phyloP scores from a whole-genome alignment of 2,888 invertebrate genomes.

The Leptinotarsa tumamoca region DNA sequence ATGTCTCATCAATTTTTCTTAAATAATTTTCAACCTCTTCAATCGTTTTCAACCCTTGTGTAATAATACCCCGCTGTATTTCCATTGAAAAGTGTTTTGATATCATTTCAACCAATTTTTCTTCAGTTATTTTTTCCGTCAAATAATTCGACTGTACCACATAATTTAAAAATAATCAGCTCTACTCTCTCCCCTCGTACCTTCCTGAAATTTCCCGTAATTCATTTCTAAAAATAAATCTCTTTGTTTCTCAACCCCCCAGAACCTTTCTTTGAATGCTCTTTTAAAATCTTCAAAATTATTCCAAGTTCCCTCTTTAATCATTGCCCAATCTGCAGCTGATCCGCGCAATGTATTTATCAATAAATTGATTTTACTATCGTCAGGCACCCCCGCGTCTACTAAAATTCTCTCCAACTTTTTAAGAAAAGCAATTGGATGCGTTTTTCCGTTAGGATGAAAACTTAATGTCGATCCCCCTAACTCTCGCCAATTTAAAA shows the following conservation, averaged over 20 bases:
- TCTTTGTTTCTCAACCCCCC: slow-evolving; percentile 11
- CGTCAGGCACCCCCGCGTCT: slow-evolving; percentile 26
- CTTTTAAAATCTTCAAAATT: slow-evolving; percentile 4
- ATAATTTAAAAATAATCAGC: slow-evolving; percentile 14
- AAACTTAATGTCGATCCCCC: slow-evolving; percentile 18
- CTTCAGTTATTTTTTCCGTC: background rate
- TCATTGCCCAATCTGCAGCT: slow-evolving; percentile 10
- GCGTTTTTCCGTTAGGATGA: slow-evolving; percentile 23
- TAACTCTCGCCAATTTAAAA: slow-evolving; percentile 25
- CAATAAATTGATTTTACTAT: slow-evolving; percentile 15
- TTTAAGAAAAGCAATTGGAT: slow-evolving; percentile 24
- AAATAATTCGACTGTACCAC: background rate
- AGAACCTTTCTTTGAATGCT: slow-evolving; percentile 4
- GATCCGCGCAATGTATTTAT: slow-evolving; percentile 5
- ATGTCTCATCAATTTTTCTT: background rate
- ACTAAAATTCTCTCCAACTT: slow-evolving; percentile 23
- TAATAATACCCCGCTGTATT: slow-evolving; percentile 13
- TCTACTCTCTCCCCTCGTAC: background rate
- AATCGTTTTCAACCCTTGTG: slow-evolving; percentile 15
- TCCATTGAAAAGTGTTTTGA: slow-evolving; percentile 1
- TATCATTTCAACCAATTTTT: slow-evolving; percentile 11
- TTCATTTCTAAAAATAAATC: slow-evolving; percentile 7
- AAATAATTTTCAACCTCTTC: slow-evolving; percentile 22
- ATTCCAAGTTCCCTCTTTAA: background rate
- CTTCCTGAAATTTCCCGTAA: slow-evolving; percentile 11